Percentiles rank a stretch among this genome's conserved stretches.
Evolutionary conservation across 2,113 vertebrate genomes (phyloP).

Genomic region (Isichthys henryi): DNA sequence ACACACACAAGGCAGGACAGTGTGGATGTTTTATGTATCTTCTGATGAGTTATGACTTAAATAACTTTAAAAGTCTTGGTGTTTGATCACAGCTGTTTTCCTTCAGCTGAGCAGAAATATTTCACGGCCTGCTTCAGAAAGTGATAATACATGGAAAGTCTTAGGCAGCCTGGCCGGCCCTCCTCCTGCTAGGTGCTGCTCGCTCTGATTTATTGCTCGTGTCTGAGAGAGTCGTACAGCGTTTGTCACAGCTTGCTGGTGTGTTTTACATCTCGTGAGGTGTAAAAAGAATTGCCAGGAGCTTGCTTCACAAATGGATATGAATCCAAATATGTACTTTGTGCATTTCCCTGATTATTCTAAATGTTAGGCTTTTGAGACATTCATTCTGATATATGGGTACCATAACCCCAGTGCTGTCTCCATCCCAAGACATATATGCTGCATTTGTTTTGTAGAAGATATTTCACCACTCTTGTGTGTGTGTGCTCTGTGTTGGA

Average conservation of each 20-base stretch:
- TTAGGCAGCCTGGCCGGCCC: background rate
- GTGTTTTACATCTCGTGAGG: background rate
- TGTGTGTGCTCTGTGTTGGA: background rate
- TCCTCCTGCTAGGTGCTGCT: background rate
- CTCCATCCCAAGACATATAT: background rate
- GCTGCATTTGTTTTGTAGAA: background rate
- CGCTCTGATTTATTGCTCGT: background rate
- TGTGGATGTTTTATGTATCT: background rate
- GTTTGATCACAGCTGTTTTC: conserved; percentile 10
- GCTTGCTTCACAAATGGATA: background rate
- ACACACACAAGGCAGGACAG: background rate
- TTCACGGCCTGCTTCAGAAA: background rate
- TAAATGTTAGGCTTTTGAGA: background rate
- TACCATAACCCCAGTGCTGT: background rate
- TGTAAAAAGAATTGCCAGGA: background rate
- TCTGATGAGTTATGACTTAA: background rate
- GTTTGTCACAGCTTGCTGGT: background rate
- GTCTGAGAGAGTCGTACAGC: background rate
- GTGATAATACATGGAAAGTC: background rate
- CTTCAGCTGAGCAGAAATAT: conserved; percentile 4
- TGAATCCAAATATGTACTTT: background rate
- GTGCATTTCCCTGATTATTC: background rate
- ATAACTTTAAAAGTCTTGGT: background rate
- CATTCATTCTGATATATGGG: background rate
- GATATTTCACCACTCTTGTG: background rate